Evolutionary conservation across 30 jellyfish, hydroid and myxozoan species (phyloP).

Genomic region (Aurelia sp.): DNA sequence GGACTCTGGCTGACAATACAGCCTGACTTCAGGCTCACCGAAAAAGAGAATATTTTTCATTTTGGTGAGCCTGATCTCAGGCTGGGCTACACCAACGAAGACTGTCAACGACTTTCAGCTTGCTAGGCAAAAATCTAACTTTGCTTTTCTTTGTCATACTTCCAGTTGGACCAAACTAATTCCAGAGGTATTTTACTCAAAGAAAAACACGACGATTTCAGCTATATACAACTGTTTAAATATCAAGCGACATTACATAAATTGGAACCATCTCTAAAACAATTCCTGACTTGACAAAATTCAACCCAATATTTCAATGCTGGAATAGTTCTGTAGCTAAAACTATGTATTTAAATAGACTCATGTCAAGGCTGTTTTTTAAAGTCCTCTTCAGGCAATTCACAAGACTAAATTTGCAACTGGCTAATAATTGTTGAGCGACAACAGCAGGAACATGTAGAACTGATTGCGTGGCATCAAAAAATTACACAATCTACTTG

Average conservation of each 20-base stretch:
- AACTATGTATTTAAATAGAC: conserved; percentile 65
- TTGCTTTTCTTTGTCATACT: background rate
- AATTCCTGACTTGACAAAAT: conserved; percentile 56
- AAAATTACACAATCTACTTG: too few species aligned
- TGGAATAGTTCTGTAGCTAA: conserved; percentile 54
- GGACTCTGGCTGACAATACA: too few species aligned
- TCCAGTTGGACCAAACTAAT: background rate
- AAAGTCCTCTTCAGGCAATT: conserved; percentile 27
- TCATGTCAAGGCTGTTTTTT: conserved; percentile 23
- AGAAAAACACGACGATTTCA: conserved; percentile 6
- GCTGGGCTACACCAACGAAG: too few species aligned
- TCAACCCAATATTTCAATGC: conserved; percentile 70
- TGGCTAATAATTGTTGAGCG: too few species aligned
- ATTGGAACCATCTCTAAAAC: conserved; percentile 71
- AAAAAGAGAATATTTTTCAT: too few species aligned
- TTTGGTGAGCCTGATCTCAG: too few species aligned
- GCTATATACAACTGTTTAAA: conserved; percentile 39
- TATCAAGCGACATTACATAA: conserved; percentile 68
- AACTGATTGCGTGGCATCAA: too few species aligned
- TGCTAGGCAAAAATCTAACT: too few species aligned
- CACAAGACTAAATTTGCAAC: background rate
- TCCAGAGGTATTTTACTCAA: background rate
- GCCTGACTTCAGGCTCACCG: too few species aligned
- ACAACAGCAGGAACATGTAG: too few species aligned
- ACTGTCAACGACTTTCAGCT: too few species aligned